phyloP scores from a whole-genome alignment of 1,140 invertebrate genomes.

The Dinoponera quadriceps region DNA sequence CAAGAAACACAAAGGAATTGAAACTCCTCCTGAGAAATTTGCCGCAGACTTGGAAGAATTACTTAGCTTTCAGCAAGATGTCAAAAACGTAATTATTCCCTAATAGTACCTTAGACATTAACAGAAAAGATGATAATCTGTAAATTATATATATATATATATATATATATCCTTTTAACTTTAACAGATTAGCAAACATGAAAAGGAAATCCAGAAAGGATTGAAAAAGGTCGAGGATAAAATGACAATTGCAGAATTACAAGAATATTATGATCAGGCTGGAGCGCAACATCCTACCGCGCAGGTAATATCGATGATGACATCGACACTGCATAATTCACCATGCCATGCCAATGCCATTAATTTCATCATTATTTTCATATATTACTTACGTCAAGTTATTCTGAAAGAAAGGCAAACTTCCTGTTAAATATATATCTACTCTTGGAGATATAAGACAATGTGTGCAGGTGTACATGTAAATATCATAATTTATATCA shows the following conservation, averaged over 20 bases:
- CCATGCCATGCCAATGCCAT: not conserved
- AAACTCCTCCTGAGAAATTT: not conserved
- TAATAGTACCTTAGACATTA: too few relatives aligned
- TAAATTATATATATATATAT: not conserved
- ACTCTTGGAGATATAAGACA: not conserved
- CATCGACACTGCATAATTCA: not conserved
- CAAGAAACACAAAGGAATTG: slow-evolving; percentile 11
- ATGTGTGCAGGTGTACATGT: too few relatives aligned
- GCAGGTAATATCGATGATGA: slow-evolving; percentile 16
- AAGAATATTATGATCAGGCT: slow-evolving; percentile 30
- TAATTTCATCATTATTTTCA: not conserved
- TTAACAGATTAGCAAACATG: slow-evolving; percentile 21
- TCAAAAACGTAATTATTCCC: too few relatives aligned
- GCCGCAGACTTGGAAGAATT: not conserved
- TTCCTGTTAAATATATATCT: not conserved
- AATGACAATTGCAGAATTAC: slow-evolving; percentile 48
- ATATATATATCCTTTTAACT: not conserved
- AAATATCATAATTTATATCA: not conserved
- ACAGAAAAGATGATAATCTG: not conserved
- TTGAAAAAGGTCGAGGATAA: not conserved
- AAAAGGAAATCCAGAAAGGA: not conserved
- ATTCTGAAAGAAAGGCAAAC: not conserved
- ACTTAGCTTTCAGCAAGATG: not conserved
- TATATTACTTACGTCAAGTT: not conserved
- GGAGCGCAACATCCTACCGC: not conserved